phyloP scores from a whole-genome alignment of 2,888 invertebrate genomes.

The Sphecodes monilicornis region DNA sequence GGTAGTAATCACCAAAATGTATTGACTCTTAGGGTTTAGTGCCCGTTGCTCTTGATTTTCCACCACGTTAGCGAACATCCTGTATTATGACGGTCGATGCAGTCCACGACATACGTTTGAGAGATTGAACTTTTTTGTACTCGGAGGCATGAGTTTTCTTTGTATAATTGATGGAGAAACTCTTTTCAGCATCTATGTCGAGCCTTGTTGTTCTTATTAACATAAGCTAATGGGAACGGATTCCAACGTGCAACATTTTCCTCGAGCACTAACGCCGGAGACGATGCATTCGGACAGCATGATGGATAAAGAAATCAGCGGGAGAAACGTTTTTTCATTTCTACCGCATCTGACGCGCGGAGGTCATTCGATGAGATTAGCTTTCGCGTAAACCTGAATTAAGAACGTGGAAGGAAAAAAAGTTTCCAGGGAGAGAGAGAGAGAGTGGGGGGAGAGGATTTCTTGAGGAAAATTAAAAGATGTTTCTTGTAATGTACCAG shows the following conservation, averaged over 20 bases:
- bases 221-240: conserved; percentile 3
- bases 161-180: conserved; percentile 1
- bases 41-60: neutral
- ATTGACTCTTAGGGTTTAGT: neutral
- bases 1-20: too few species aligned
- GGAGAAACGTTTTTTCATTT: neutral
- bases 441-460: neutral
- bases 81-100: neutral
- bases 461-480: neutral
- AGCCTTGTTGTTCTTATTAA: neutral
- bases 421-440: neutral
- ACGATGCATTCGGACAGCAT: neutral
- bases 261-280: neutral
- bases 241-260: conserved; percentile 2
- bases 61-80: neutral
- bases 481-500: neutral
- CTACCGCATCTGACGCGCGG: neutral
- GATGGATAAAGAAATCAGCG: conserved; percentile 3
- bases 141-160: neutral
- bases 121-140: neutral
- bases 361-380: conserved; percentile 10
- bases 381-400: neutral
- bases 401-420: neutral
- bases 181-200: neutral
- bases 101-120: neutral